Evolutionary conservation across 2,888 invertebrate species (phyloP).

Genomic region (Megastigmus dorsalis): DNA sequence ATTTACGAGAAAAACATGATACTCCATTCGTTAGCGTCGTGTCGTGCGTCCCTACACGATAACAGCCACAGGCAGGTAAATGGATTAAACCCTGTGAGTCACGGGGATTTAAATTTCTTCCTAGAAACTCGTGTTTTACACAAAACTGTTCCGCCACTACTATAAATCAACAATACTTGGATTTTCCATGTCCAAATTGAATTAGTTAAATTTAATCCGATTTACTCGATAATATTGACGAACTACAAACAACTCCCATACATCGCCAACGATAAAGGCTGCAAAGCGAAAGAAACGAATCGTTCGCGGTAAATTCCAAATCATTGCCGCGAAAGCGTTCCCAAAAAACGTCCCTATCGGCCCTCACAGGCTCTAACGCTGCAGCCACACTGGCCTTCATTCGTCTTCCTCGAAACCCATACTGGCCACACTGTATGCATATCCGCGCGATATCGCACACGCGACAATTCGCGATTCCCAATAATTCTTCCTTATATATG

Average conservation of each 20-base stretch:
- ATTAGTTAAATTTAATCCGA: too few relatives aligned
- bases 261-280: too few relatives aligned
- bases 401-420: background rate
- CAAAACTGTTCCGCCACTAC: too few relatives aligned
- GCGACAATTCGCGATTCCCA: constrained; percentile 23
- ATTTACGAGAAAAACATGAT: too few relatives aligned
- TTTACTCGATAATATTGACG: too few relatives aligned
- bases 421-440: background rate
- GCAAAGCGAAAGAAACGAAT: too few relatives aligned
- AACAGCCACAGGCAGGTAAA: constrained; percentile 4
- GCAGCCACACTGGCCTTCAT: background rate
- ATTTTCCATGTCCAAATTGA: too few relatives aligned
- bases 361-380: background rate
- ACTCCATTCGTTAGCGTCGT: too few relatives aligned
- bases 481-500: constrained; percentile 43
- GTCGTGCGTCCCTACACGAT: too few relatives aligned
- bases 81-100: constrained; percentile 21
- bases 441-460: too few relatives aligned
- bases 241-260: too few relatives aligned
- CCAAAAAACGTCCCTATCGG: background rate
- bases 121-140: background rate
- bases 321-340: background rate
- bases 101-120: background rate
- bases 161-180: too few relatives aligned
- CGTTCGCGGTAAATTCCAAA: constrained; percentile 10